phyloP scores from a whole-genome alignment of 2,888 invertebrate species.

The Shargacucullia verbasci region DNA sequence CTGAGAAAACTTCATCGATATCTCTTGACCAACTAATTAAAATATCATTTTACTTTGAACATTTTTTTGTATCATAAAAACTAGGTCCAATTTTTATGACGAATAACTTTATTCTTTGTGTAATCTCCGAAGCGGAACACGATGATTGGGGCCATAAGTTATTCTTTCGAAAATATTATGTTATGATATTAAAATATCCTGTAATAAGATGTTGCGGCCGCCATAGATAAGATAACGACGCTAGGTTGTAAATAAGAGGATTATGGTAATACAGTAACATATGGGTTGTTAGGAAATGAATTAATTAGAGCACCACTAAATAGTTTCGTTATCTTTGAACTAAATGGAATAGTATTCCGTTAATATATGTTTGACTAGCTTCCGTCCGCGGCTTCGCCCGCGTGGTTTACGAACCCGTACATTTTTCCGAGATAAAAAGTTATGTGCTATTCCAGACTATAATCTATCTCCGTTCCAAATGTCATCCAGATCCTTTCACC shows the following conservation, averaged over 20 bases:
- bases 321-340: too few relatives aligned
- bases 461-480: too few relatives aligned
- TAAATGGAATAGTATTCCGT: too few relatives aligned
- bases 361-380: too few relatives aligned
- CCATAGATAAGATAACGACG: slow-evolving; percentile 72
- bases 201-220: slow-evolving; percentile 66
- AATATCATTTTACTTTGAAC: neutral
- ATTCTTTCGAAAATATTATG: slow-evolving; percentile 59
- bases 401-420: too few relatives aligned
- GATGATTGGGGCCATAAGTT: slow-evolving; percentile 51
- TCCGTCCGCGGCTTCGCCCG: too few relatives aligned
- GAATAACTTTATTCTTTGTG: slow-evolving; percentile 27
- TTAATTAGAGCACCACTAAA: slow-evolving; percentile 1
- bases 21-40: too few relatives aligned
- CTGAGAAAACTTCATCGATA: too few relatives aligned
- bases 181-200: slow-evolving; percentile 61
- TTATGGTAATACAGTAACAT: slow-evolving; percentile 52
- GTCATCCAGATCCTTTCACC: too few relatives aligned
- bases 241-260: slow-evolving; percentile 73
- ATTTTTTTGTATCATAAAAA: slow-evolving; percentile 14
- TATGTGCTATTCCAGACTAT: too few relatives aligned
- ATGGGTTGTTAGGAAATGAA: slow-evolving; percentile 10
- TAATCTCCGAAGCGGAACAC: slow-evolving; percentile 30
- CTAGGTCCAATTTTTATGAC: slow-evolving; percentile 16
- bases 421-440: too few relatives aligned